A percentile compares a stretch with the other conserved stretches of the same genome.
phyloP scores from a whole-genome alignment of 2,888 invertebrate species.

The Hemicrepidius hirtus region DNA sequence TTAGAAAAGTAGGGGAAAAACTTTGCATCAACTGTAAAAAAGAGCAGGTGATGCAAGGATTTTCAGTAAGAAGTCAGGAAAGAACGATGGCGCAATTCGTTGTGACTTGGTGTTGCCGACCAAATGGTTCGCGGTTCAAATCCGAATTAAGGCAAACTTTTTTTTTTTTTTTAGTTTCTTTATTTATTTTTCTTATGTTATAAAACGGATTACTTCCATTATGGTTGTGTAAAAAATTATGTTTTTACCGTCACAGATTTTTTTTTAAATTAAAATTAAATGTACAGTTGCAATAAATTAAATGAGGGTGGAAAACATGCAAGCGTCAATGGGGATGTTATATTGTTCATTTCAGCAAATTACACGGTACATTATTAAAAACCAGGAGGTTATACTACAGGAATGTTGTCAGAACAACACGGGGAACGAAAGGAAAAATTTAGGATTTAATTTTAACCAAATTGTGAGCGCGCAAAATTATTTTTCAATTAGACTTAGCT shows the following conservation, averaged over 20 bases:
- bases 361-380: slow-evolving; percentile 6
- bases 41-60: no score
- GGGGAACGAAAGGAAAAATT: not conserved
- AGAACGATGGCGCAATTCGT: no score
- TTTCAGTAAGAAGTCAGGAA: no score
- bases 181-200: no score
- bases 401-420: not conserved
- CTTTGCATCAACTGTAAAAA: no score
- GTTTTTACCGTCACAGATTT: no score
- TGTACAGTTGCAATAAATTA: not conserved
- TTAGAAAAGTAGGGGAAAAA: not conserved
- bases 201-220: no score
- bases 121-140: no score
- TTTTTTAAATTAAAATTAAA: slow-evolving; percentile 6
- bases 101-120: no score
- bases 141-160: no score
- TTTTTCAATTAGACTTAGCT: slow-evolving; percentile 9
- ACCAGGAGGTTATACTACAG: not conserved
- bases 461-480: not conserved
- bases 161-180: no score
- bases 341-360: slow-evolving; percentile 17
- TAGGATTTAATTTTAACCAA: slow-evolving; percentile 9
- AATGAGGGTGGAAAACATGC: not conserved
- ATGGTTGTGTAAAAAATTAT: no score
- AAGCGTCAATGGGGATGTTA: slow-evolving; percentile 11